Percentiles rank a stretch among this genome's conserved stretches.
These are phyloP conservation scores for Zelostemma sp. DNA, from an alignment of 1,140 invertebrate genomes.

Conservation along the genomic window DNA sequence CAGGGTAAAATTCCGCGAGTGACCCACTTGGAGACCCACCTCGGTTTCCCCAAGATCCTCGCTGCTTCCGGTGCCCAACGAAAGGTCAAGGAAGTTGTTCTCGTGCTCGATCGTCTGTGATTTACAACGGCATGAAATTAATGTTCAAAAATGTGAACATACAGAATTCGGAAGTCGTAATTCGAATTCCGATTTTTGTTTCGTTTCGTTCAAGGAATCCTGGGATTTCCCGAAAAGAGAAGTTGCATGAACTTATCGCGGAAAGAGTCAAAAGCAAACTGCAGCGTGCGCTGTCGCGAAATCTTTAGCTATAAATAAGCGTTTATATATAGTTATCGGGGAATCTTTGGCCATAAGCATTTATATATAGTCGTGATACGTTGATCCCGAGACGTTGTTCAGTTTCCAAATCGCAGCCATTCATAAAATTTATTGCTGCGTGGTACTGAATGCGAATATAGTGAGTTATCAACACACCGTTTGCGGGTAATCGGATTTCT, in stretches of 20 bases:
- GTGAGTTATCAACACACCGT: constrained; percentile 22
- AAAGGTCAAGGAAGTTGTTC: constrained; percentile 76
- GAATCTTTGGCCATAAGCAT: too few species aligned
- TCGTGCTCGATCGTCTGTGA: constrained; percentile 72
- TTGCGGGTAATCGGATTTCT: constrained; percentile 55
- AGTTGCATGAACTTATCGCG: not conserved
- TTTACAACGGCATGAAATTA: constrained; percentile 13
- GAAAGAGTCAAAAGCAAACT: constrained; percentile 2
- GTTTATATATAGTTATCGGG: constrained; percentile 40
- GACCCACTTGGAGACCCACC: constrained; percentile 75
- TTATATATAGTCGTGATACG: not conserved
- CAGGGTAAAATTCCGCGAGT: constrained; percentile 85
- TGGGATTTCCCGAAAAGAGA: not conserved
- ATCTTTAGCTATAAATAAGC: constrained; percentile 47
- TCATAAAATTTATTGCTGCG: not conserved
- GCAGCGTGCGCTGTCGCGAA: constrained; percentile 22
- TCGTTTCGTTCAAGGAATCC: too few species aligned
- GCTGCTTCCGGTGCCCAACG: constrained; percentile 77
- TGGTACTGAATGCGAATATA: not conserved
- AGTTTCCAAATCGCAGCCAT: not conserved
- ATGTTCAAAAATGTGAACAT: too few species aligned
- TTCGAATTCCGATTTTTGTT: too few species aligned
- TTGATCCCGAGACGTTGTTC: not conserved
- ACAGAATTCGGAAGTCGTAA: too few species aligned
- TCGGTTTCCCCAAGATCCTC: constrained; percentile 79